Conservation (phyloP, 2,797 vertebrate species). For the Sphenopsis melanotis region DNA sequence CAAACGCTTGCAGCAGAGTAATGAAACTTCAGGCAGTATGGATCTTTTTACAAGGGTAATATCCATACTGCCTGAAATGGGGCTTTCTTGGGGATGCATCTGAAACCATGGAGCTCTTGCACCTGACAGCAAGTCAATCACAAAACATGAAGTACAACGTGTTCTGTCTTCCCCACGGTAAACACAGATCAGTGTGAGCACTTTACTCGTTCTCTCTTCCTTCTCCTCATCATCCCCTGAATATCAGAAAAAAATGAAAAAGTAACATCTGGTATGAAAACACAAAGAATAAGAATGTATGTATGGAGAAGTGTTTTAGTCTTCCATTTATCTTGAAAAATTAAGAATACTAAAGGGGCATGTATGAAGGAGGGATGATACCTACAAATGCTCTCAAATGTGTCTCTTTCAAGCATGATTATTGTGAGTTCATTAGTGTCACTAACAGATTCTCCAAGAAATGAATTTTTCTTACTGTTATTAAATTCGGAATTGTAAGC, state of each 20-base stretch:
- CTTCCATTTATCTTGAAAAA: background rate
- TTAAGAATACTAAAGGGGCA: background rate
- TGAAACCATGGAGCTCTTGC: background rate
- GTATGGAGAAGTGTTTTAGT: background rate
- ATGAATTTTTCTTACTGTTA: background rate
- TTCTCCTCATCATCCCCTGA: background rate
- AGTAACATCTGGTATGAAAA: background rate
- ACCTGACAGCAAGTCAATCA: background rate
- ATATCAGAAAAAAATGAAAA: background rate
- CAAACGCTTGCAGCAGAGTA: background rate
- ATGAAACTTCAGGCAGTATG: background rate
- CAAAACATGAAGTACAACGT: background rate
- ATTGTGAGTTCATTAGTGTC: background rate
- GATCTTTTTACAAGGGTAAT: background rate
- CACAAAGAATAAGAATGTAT: background rate
- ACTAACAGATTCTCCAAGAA: background rate
- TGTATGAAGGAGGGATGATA: background rate
- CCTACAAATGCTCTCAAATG: background rate
- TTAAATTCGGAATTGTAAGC: background rate
- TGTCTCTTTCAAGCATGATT: background rate
- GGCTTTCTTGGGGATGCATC: background rate
- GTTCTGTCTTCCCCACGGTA: fast-evolving
- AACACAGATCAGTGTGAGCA: background rate
- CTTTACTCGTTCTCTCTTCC: background rate
- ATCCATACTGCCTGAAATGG: background rate